Base-by-base conservation (phyloP, 1,140 invertebrate genomes). In the Chelonus insularis region DNA sequence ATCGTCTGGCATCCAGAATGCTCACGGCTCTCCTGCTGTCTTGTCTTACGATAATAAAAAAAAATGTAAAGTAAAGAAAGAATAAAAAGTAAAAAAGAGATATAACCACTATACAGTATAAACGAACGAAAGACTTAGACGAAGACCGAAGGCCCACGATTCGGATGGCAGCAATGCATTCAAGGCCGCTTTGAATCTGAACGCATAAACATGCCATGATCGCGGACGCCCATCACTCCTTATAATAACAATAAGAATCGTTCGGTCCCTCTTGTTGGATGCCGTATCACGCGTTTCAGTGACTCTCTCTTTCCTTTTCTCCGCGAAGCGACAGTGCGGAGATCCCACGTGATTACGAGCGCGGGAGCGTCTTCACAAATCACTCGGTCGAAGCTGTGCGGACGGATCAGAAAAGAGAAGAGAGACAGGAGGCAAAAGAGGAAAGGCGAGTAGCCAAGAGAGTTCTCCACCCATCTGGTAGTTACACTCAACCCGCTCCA, bases 351-450 rank as follows among this genome's bases (percentile, higher is more conserved):
- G 77, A 79, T 80, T 80, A 78, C 77, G 75, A 74, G 66, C 70
- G 70, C 76, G 70, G 72, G 74, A 80, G 77, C 73, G 76, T 80
- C 77, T 80, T 80, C 77, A 79, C 77, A 79, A 79, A 79, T 79
- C 77, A 78, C 77, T 79, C 76, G 69, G 54, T 51, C 55, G 64
- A 64, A 64, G 61, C 48, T 57, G 67, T 62, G 66, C 58, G 60
- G 68, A 39, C 43, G 1, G 34, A 36, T 21, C 50, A 34, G 16
- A 32, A 55, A 12, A 39, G 6, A 55, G n/a, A 5, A 25, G 18
- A 55, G 12, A 34, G n/a, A n/a, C n/a, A n/a, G 14, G 21, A 34
- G 48, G 5, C 1, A 51, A 32, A 32, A 21, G 16, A 20, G 52
- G n/a, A 8, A 9, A 20, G 23, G 29, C 48, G 16, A n/a, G 12